phyloP scores from a whole-genome alignment of 1,140 invertebrate genomes.

The Pectinophora gossypiella region DNA sequence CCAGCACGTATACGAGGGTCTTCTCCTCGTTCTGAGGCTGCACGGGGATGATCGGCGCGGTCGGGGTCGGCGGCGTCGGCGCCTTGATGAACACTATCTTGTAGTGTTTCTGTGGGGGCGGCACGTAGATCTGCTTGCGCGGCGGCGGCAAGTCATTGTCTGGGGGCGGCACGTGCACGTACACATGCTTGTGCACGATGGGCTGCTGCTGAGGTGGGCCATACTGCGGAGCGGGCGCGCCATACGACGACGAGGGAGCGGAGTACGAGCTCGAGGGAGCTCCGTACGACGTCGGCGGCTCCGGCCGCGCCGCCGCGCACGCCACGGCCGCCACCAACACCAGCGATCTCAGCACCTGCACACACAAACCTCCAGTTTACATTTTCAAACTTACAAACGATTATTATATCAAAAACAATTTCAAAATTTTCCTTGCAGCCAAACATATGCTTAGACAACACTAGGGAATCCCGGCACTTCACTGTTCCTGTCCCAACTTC shows the following conservation, averaged over 20 bases:
- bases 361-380: slow-evolving; percentile 27
- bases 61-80: slow-evolving; percentile 86
- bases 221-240: slow-evolving; percentile 80
- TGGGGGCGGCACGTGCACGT: slow-evolving; percentile 90
- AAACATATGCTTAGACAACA: too few species aligned
- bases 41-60: slow-evolving; percentile 83
- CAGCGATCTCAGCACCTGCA: slow-evolving; percentile 56
- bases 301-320: slow-evolving; percentile 54
- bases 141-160: slow-evolving; percentile 84
- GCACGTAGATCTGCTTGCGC: slow-evolving; percentile 77
- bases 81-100: slow-evolving; percentile 94
- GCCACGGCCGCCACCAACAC: slow-evolving; percentile 48
- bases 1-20: slow-evolving; percentile 91
- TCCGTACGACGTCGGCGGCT: slow-evolving; percentile 55
- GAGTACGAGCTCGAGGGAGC: slow-evolving; percentile 54
- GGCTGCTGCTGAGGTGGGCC: slow-evolving; percentile 83
- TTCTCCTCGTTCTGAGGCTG: slow-evolving; percentile 90
- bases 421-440: too few species aligned
- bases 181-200: slow-evolving; percentile 89
- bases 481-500: slow-evolving; percentile 1
- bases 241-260: slow-evolving; percentile 58
- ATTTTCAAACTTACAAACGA: too few species aligned
- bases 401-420: too few species aligned
- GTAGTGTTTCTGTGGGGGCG: slow-evolving; percentile 90
- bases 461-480: not conserved